Evolutionary conservation across 1,140 invertebrate species (phyloP).

Genomic region (Acyrthosiphon pisum): DNA sequence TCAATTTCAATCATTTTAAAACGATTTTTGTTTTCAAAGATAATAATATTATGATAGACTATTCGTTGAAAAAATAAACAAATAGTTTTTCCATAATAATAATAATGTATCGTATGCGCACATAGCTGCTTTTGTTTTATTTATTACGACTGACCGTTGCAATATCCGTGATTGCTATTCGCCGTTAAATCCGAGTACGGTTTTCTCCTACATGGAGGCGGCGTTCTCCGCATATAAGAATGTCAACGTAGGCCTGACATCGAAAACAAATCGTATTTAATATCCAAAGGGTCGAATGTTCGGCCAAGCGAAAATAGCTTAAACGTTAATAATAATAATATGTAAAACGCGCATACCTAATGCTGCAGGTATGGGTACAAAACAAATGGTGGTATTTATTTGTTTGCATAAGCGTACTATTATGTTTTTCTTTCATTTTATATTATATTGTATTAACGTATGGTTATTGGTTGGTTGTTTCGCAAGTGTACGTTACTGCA

Average conservation of each 20-base stretch:
- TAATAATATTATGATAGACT: not conserved
- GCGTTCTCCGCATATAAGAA: not conserved
- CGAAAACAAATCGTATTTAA: conserved; percentile 5
- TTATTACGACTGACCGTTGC: not conserved
- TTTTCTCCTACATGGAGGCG: no score
- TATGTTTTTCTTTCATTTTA: not conserved
- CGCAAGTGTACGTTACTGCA: not conserved
- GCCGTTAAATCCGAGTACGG: not conserved
- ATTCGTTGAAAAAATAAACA: not conserved
- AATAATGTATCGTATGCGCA: no score
- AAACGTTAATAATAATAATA: not conserved
- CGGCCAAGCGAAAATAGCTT: not conserved
- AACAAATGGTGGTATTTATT: not conserved
- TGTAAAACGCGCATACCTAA: not conserved
- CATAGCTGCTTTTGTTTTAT: not conserved
- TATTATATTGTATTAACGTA: not conserved
- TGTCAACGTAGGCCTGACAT: not conserved
- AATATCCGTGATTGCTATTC: not conserved
- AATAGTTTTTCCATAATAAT: not conserved
- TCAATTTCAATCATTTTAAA: not conserved
- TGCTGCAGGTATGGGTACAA: not conserved
- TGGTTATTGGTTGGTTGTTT: not conserved
- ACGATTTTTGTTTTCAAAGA: not conserved
- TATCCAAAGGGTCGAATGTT: not conserved
- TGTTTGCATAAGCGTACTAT: not conserved